Evolutionary conservation across 1,140 invertebrate species (phyloP).

Genomic region (Trichonephila inaurata): DNA sequence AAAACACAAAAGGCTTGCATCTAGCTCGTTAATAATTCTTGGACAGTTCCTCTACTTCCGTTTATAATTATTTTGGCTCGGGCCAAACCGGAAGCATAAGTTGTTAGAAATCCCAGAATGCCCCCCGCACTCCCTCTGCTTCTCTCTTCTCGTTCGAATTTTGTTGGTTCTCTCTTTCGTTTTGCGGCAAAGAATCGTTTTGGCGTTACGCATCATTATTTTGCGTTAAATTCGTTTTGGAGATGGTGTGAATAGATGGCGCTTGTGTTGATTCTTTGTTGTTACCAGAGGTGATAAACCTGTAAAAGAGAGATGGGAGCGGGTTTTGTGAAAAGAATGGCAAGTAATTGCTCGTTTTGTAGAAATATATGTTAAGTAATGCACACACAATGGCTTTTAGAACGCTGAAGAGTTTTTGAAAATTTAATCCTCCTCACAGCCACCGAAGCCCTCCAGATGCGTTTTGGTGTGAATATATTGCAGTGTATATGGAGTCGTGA

Average conservation of each 20-base stretch:
- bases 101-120: constrained; percentile 69
- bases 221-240: constrained; percentile 36
- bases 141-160: not conserved
- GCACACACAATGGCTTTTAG: constrained; percentile 32
- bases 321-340: constrained; percentile 4
- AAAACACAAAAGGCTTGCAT: constrained; percentile 68
- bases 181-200: constrained; percentile 36
- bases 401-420: not conserved
- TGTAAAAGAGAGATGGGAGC: not conserved
- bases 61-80: constrained; percentile 73
- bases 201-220: constrained; percentile 59
- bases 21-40: constrained; percentile 75
- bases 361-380: constrained; percentile 56
- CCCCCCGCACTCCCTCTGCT: not conserved
- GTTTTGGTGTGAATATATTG: too few species aligned
- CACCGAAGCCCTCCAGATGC: not conserved
- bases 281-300: constrained; percentile 41
- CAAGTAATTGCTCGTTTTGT: not conserved
- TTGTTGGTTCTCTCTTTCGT: not conserved
- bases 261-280: constrained; percentile 41
- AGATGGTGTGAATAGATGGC: constrained; percentile 60
- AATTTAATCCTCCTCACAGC: not conserved
- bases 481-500: too few species aligned
- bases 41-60: constrained; percentile 69
- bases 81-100: constrained; percentile 71